Evolutionary conservation across 2,797 vertebrate species (phyloP).

Genomic region (Muscicapa striata): DNA sequence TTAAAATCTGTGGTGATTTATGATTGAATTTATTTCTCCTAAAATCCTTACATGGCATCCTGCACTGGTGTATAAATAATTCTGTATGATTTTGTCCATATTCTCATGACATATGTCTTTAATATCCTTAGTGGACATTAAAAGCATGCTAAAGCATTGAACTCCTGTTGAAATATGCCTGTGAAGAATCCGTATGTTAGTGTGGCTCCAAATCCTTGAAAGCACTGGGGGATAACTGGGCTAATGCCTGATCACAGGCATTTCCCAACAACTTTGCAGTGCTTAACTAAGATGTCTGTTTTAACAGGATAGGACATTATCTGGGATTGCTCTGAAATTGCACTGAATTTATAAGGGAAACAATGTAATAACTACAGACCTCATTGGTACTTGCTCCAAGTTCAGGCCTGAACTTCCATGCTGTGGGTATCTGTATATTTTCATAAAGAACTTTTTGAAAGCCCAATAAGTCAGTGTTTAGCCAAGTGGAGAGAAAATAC

Average conservation of each 20-base stretch:
- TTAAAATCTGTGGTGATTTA: not conserved
- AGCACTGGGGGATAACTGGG: not conserved
- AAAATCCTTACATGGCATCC: not conserved
- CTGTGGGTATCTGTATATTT: not conserved
- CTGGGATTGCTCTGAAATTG: not conserved
- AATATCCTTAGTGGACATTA: not conserved
- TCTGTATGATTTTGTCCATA: not conserved
- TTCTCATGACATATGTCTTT: not conserved
- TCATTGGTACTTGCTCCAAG: not conserved
- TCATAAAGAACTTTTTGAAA: not conserved
- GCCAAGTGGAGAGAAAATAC: not conserved
- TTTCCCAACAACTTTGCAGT: not conserved
- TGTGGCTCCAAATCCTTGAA: not conserved
- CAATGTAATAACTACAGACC: not conserved
- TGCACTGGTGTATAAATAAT: accelerated
- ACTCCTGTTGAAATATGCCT: not conserved
- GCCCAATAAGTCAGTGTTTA: not conserved
- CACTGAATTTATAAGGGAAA: not conserved
- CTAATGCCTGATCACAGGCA: not conserved
- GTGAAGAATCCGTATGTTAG: not conserved
- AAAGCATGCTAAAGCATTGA: not conserved
- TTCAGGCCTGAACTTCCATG: not conserved
- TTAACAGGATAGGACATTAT: not conserved
- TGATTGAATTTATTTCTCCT: not conserved
- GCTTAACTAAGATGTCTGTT: not conserved